Evolutionary conservation across 2,888 invertebrate genomes (phyloP), one percentile per base, ranked within the genome.

Genomic region (Axea sp.): DNA sequence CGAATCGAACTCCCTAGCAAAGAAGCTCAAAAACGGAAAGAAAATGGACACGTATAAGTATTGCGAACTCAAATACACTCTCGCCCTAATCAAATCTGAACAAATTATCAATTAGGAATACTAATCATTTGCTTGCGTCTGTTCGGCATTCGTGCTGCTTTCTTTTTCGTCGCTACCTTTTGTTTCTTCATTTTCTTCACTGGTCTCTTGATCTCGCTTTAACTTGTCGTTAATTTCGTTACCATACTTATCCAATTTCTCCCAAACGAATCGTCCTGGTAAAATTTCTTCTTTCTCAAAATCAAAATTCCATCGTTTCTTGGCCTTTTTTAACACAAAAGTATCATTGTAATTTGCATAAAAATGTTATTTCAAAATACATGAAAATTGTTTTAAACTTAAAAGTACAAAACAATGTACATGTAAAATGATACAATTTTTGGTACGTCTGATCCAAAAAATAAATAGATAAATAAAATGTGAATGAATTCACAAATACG

Each of bases 301-400:
- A 81, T 92, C 91, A 41, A 91, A 92, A 77, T 91, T 91, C 89
- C 90, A 92, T 71, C 88, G 88, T 8, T 82, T 77, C 26, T 81
- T 86, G 5, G 88, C 89, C 78, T 88, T 47, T 45, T 30, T 5
- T 0, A 3, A 11, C 33, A 33, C 12, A 26, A 45, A 35, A 35
- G 2, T n/a, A 19, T 19, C n/a, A n/a, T n/a, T n/a, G n/a, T n/a
- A n/a, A n/a, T n/a, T n/a, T n/a, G n/a, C n/a, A n/a, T n/a, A n/a
- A n/a, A n/a, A n/a, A n/a, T n/a, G n/a, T n/a, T n/a, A n/a, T n/a
- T n/a, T n/a, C n/a, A n/a, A n/a, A n/a, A n/a, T n/a, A n/a, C n/a
- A n/a, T n/a, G n/a, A n/a, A n/a, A n/a, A n/a, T n/a, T n/a, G n/a
- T n/a, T n/a, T n/a, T n/a, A n/a, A n/a, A n/a, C n/a, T n/a, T n/a